Conservation (phyloP, 2,113 vertebrate genomes). For the Blennius ocellaris region DNA sequence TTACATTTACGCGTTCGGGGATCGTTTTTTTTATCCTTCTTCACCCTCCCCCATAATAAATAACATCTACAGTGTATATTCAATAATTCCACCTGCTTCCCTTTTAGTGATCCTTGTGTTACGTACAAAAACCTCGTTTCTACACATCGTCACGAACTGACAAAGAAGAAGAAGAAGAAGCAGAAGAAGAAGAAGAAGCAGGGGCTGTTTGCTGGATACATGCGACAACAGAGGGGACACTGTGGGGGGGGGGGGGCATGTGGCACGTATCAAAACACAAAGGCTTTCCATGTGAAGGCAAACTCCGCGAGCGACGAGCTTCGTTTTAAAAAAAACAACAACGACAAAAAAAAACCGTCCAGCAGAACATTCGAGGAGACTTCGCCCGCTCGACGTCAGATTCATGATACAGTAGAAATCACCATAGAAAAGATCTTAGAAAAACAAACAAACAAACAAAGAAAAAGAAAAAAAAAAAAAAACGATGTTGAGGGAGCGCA, state of each 20-base stretch:
- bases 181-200: background rate
- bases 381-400: conserved; percentile 27
- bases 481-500: conserved; percentile 15
- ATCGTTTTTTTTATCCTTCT: conserved; percentile 1
- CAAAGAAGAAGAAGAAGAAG: background rate
- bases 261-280: conserved; percentile 29
- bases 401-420: conserved; percentile 61
- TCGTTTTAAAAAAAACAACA: conserved; percentile 20
- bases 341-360: conserved; percentile 42
- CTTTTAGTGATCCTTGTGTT: too few relatives aligned
- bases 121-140: conserved; percentile 11
- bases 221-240: background rate
- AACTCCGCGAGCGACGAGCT: conserved; percentile 26
- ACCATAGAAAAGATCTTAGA: conserved; percentile 65
- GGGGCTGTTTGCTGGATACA: conserved; percentile 20
- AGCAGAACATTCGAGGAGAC: conserved; percentile 61
- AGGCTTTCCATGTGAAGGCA: conserved; percentile 65
- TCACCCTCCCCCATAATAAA: conserved; percentile 32
- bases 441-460: conserved; percentile 34
- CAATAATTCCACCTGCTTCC: conserved; percentile 5
- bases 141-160: conserved; percentile 2
- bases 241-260: too few relatives aligned
- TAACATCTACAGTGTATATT: conserved; percentile 20
- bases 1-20: conserved; percentile 32
- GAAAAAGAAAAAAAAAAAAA: conserved; percentile 29